These are phyloP conservation scores for Botia almorhae DNA, from an alignment of 2,797 vertebrate genomes.

Conservation along the genomic window DNA sequence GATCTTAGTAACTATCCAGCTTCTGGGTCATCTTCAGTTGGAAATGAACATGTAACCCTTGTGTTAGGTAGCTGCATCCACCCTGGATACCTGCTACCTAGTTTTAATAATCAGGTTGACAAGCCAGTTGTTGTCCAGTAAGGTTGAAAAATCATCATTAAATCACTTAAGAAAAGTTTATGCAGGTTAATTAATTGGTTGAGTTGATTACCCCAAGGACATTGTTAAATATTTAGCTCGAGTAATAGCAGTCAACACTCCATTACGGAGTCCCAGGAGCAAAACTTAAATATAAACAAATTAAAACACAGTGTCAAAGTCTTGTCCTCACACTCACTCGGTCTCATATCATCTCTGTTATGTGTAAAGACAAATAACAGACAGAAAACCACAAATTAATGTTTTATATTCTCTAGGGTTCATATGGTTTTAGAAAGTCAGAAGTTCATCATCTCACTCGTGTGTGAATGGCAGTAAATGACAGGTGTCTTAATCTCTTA, in stretches of 20 bases:
- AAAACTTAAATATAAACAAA: neutral
- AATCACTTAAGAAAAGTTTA: constrained; percentile 29
- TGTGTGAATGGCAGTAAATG: constrained; percentile 1
- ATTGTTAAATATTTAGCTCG: constrained; percentile 45
- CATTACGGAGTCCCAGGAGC: no score
- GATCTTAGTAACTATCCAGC: neutral
- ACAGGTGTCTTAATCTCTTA: constrained; percentile 10
- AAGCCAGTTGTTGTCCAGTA: neutral
- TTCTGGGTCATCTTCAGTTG: neutral
- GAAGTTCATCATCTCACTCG: neutral
- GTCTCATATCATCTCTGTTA: no score
- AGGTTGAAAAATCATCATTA: no score
- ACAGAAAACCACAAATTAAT: neutral
- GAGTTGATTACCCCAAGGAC: constrained; percentile 42
- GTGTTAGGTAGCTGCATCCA: neutral
- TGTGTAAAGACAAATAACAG: no score
- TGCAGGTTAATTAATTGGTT: constrained; percentile 51
- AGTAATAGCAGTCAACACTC: neutral
- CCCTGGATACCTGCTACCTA: neutral
- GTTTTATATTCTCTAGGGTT: neutral
- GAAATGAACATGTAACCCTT: neutral
- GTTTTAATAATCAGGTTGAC: constrained; percentile 12
- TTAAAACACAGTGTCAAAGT: constrained; percentile 4
- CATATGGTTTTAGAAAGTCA: neutral
- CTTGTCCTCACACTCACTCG: no score